phyloP scores from a whole-genome alignment of 1,140 invertebrate genomes.

The Conopomorpha cramerella region DNA sequence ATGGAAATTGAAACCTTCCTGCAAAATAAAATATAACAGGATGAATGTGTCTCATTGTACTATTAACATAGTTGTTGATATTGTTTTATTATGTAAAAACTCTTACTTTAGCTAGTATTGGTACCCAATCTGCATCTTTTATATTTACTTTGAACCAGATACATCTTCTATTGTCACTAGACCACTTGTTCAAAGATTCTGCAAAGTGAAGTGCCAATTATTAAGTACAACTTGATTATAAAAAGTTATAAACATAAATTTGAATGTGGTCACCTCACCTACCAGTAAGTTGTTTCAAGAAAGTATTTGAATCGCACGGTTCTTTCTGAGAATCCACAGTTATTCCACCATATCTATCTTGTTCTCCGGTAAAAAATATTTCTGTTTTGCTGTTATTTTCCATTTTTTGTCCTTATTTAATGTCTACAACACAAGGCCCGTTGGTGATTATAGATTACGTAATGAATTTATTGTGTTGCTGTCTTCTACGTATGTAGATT shows the following conservation, averaged over 20 bases:
- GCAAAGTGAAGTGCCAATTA: conserved; percentile 10
- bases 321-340: conserved; percentile 67
- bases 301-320: conserved; percentile 54
- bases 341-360: conserved; percentile 72
- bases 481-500: too few relatives aligned
- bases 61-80: background rate
- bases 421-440: too few relatives aligned
- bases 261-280: conserved; percentile 8
- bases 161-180: conserved; percentile 65
- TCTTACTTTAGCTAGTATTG: conserved; percentile 72
- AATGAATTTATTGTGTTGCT: background rate
- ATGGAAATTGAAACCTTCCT: conserved; percentile 86
- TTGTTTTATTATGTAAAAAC: conserved; percentile 1
- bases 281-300: conserved; percentile 65
- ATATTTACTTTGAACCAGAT: conserved; percentile 84
- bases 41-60: background rate
- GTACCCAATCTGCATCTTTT: conserved; percentile 75
- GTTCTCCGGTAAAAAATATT: background rate
- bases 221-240: conserved; percentile 3
- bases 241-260: background rate
- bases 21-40: conserved; percentile 12
- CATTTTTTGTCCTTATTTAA: too few relatives aligned
- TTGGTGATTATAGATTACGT: background rate
- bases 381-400: too few relatives aligned
- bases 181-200: conserved; percentile 79